Base-by-base conservation (phyloP, 2,888 invertebrate species). In the Cephus runcator region DNA sequence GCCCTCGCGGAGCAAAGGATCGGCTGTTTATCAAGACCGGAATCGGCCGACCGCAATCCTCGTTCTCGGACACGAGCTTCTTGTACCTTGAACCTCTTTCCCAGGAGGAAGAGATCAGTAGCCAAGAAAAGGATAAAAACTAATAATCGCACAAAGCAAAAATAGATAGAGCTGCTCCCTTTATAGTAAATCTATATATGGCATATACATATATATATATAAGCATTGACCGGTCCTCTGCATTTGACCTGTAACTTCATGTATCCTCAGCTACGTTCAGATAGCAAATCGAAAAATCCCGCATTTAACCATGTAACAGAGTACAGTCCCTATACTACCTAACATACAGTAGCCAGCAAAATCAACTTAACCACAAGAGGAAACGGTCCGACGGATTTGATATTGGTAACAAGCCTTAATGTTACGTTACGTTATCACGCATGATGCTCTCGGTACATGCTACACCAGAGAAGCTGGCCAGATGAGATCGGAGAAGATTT, bases 1-100 rank as follows among this genome's bases (percentile, higher is more conserved):
- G 86, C 80, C 78, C 82, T 81, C 80, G 79, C 84, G 82, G 84
- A 85, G 83, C 78, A 77, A 85, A 85, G 83, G 83, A 79, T 85
- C 85, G 87, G 84, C 84, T 87, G 85, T 88, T 88, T 87, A 86
- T 88, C 87, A 87, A 85, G 85, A 78, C 83, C 76, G 76, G 77
- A 80, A 81, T 82, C 81, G 82, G 75, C 79, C 81, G 84, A 80
- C 84, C 80, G 81, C 80, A 81, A 81, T 56, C 23, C 56, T 56
- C 56, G 82, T 83, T 81, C 79, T 81, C 78, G 80, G 73, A 68
- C 79, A 80, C 78, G 79, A 78, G 78, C 35, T 79, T 80, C 79
- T 79, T 77, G 79, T 82, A 82, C 83, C 81, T 56, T 23, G 23
- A 56, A 56, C 56, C 56, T 56, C 9, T 56, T 15, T 56, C 56